Evolutionary conservation across 1,140 invertebrate genomes (phyloP).

Genomic region (Trichogramma pretiosum): DNA sequence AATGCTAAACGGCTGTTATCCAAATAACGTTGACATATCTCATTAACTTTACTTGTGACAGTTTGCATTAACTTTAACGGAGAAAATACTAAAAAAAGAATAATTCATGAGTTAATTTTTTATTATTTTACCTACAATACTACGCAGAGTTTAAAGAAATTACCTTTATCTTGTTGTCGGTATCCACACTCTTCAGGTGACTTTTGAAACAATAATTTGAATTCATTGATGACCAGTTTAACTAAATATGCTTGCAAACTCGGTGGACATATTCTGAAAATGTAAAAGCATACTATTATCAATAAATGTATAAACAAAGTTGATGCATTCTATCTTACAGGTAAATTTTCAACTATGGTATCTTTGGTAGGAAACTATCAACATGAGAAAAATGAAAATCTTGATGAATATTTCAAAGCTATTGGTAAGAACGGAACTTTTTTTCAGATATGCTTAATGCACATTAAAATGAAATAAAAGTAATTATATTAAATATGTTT

Average conservation of each 20-base stretch:
- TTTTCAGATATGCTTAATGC: background rate
- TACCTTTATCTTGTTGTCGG: slow-evolving; percentile 50
- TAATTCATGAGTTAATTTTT: background rate
- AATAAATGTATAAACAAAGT: background rate
- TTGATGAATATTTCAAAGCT: slow-evolving; percentile 54
- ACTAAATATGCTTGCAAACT: slow-evolving; percentile 56
- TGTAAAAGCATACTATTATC: slow-evolving; percentile 3
- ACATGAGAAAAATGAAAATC: slow-evolving; percentile 54
- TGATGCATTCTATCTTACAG: background rate
- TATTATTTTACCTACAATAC: background rate
- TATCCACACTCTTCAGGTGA: slow-evolving; percentile 55
- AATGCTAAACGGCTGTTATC: slow-evolving; percentile 52
- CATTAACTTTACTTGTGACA: slow-evolving; percentile 60
- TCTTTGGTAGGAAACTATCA: slow-evolving; percentile 51
- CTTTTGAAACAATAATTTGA: slow-evolving; percentile 51
- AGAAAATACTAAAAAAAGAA: slow-evolving; percentile 50
- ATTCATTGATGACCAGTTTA: slow-evolving; percentile 56
- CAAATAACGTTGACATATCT: slow-evolving; percentile 57
- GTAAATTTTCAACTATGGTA: slow-evolving; percentile 34
- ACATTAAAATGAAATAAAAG: no score
- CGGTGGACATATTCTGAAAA: slow-evolving; percentile 59
- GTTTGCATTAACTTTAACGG: slow-evolving; percentile 64
- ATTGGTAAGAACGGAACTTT: slow-evolving; percentile 50
- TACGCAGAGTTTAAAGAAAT: slow-evolving; percentile 21
- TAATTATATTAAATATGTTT: slow-evolving; percentile 2